Evolutionary conservation across 37 sponge, comb jelly and placozoan species (phyloP), one percentile per base, ranked within the genome.

Genomic region (Hexactinellida sp.): DNA sequence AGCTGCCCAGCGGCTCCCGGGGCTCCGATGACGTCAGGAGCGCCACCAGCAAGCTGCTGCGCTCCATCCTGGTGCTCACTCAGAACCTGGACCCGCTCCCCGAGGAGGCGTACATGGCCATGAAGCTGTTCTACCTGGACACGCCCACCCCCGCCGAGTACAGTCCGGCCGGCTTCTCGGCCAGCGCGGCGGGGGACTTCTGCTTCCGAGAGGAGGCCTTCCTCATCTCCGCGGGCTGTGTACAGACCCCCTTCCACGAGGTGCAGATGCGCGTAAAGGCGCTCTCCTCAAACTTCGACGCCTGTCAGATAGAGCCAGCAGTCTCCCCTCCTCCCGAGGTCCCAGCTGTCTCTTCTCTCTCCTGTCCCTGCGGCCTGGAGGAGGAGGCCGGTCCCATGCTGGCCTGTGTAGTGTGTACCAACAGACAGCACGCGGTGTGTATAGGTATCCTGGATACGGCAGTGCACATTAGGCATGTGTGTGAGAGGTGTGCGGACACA

Each of bases 81-180:
- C 97, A 96, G 88, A 93, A 92, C 24, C 91, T 96, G 19, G 89
- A 92, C 38, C 94, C 94, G 1, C 86, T 96, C 23, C 97, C 95
- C 25, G 87, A 93, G 83, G 92, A 93, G 85, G 97, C 92, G 39
- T 89, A 91, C 90, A 91, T 96, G 94, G 93, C 97, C 1, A 93
- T 96, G 94, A 96, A 96, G 41, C 91, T 96, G 51, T 55, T 87
- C 76, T 96, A 93, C 82, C 90, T 90, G 52, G 97, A 96, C 76
- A 90, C 91, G 25, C 89, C 91, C 52, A 95, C 96, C 21, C 96
- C 96, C 1, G 63, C 82, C 9, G 93, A 93, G 82, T 95, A 95
- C 88, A 88, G 93, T 36, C 96, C 96, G 16, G 90, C 92, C 39
- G 93, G 93, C 0, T 95, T 95, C 82, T 36, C 85, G 86, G 13